Evolutionary conservation across 2,888 invertebrate genomes (phyloP).

Genomic region (Dione juno): DNA sequence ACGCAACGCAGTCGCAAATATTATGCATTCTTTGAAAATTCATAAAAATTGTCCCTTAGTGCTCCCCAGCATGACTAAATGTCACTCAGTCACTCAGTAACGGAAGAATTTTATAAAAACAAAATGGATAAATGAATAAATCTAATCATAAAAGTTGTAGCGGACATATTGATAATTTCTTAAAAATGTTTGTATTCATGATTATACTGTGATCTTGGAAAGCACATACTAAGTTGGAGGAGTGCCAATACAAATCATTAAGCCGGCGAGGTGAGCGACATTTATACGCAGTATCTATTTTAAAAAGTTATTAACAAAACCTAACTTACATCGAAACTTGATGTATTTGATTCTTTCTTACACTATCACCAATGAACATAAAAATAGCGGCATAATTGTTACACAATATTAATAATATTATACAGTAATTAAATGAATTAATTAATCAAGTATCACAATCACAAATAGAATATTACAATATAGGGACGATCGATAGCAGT

Average conservation of each 20-base stretch:
- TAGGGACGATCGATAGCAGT: conserved; percentile 13
- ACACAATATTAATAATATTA: neutral
- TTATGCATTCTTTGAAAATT: too few species aligned
- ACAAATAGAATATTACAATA: neutral
- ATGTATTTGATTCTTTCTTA: neutral
- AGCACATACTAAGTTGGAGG: conserved; percentile 61
- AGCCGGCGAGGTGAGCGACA: conserved; percentile 74
- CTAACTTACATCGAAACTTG: conserved; percentile 36
- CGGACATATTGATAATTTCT: conserved; percentile 17
- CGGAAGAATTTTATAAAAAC: neutral
- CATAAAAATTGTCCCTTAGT: too few species aligned
- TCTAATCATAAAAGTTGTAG: neutral
- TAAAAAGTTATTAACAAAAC: conserved; percentile 61
- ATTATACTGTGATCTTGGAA: conserved; percentile 42
- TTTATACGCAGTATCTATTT: conserved; percentile 72
- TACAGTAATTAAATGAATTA: too few species aligned
- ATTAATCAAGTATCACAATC: too few species aligned
- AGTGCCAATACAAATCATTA: conserved; percentile 69
- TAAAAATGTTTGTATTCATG: conserved; percentile 32
- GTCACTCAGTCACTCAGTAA: too few species aligned
- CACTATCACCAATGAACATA: neutral
- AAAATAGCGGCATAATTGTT: neutral
- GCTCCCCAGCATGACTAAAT: too few species aligned
- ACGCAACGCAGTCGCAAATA: too few species aligned
- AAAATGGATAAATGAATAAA: neutral